A percentile compares a stretch with the other conserved stretches of the same genome.
Conservation (phyloP, 2,113 vertebrate genomes). For the Notothenia coriiceps region DNA sequence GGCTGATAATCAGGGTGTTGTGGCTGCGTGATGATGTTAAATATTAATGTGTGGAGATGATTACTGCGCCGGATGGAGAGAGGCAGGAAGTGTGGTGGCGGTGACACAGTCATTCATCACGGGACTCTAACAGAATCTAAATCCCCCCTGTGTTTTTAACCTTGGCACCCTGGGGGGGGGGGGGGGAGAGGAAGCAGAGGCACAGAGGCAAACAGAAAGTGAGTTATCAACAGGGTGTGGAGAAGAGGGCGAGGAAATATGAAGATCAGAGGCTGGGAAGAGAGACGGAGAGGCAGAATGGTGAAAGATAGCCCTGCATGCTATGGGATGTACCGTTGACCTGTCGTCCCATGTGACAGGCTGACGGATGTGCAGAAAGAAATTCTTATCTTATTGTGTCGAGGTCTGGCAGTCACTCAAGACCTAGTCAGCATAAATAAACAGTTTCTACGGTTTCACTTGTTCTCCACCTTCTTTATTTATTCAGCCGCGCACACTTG, state of each 20-base stretch:
- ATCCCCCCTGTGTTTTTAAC: conserved; percentile 83
- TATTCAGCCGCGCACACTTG: conserved; percentile 61
- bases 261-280: conserved; percentile 50
- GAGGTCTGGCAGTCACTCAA: conserved; percentile 86
- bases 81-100: conserved; percentile 64
- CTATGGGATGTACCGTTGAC: conserved; percentile 69
- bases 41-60: conserved; percentile 80
- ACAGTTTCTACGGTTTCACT: conserved; percentile 77
- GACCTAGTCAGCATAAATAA: conserved; percentile 84
- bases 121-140: conserved; percentile 76
- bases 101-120: conserved; percentile 80
- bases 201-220: conserved; percentile 40
- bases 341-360: conserved; percentile 76
- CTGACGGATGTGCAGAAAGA: conserved; percentile 82
- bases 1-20: conserved; percentile 64
- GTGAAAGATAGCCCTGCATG: conserved; percentile 55
- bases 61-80: conserved; percentile 72
- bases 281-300: conserved; percentile 23
- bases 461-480: conserved; percentile 44
- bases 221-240: conserved; percentile 31
- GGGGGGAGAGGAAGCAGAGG: conserved; percentile 38
- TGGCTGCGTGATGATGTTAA: conserved; percentile 73
- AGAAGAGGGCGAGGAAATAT: conserved; percentile 17
- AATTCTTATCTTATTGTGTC: conserved; percentile 86
- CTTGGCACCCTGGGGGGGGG: conserved; percentile 67